A percentile compares a stretch with the other conserved stretches of the same genome.
Conservation (phyloP, 2,113 vertebrate species). For the Glaucomys volans region DNA sequence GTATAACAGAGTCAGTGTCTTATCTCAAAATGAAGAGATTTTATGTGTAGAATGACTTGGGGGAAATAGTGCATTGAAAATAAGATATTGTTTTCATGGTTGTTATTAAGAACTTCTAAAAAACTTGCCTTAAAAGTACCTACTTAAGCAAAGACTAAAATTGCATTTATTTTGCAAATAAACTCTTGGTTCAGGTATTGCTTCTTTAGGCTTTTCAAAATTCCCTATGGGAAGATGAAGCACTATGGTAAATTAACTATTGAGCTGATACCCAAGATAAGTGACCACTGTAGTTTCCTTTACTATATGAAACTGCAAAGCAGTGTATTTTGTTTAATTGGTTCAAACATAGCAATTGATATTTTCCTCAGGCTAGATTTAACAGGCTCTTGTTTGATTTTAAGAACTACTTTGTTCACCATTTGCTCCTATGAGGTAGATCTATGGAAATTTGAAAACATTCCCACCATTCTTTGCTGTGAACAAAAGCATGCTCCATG, state of each 20-base stretch:
- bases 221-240: neutral
- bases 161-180: slow-evolving; percentile 24
- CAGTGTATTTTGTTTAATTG: neutral
- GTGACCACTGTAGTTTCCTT: neutral
- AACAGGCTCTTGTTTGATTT: neutral
- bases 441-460: neutral
- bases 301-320: neutral
- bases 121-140: neutral
- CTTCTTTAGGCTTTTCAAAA: neutral
- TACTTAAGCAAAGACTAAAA: neutral
- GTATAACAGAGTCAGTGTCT: neutral
- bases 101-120: neutral
- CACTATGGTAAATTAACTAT: neutral
- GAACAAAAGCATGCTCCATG: neutral
- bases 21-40: neutral
- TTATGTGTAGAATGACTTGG: neutral
- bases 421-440: neutral
- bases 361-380: slow-evolving; percentile 29
- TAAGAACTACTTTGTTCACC: neutral
- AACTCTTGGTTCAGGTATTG: neutral
- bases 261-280: neutral
- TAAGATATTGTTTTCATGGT: neutral
- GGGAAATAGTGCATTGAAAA: neutral
- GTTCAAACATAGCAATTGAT: neutral
- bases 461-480: neutral